Evolutionary conservation across 2,797 vertebrate species (phyloP), one percentile per base, ranked within the genome.

Genomic region (Ctenochaetus hawaiiensis): DNA sequence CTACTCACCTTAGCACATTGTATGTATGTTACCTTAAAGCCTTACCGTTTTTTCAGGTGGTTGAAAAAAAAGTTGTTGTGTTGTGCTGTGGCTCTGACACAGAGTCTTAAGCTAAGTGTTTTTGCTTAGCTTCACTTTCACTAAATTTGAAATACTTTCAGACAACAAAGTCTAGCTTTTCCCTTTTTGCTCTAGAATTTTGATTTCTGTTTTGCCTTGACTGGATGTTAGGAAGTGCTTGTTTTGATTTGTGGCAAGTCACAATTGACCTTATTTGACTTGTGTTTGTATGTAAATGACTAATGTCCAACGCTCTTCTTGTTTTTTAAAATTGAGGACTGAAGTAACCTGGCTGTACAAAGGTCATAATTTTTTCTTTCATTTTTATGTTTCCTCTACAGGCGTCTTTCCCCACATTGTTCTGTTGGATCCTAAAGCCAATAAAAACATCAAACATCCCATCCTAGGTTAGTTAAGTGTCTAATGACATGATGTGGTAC

Each of bases 391-490:
- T 68, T 54, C 8, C 41, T 73, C 44, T 17, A 22, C 75, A 92
- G 91, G 17, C 3, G 0, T 0, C 9, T 18, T 85, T 45, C 86
- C 88, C 14, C 0, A 0, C 4, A 57, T 93, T 57, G 0, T 0
- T 26, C 4, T 87, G 14, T 5, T 74, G 9, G 1, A 26, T 1
- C 1, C 12, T 0, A 0, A 0, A 22, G 0, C 1, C 5, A 49
- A 9, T 18, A 1, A 0, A 3, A 8, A 30, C 0, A 3, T 8
- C 7, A 49, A 5, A 5, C 8, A 11, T 0, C 67, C 71, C 4
- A 23, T 80, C 9, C 10, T 85, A 30, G 90, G 91, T 93, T 26
- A 59, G 86, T 80, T 48, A 41, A 41, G 1, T 47, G 4, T 57
- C 16, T 77, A 2, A 13, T 45, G 2, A 43, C 17, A n/a, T n/a